Evolutionary conservation across 2,888 invertebrate genomes (phyloP), one percentile per base, ranked within the genome.

Genomic region (Yponomeuta cagnagella): DNA sequence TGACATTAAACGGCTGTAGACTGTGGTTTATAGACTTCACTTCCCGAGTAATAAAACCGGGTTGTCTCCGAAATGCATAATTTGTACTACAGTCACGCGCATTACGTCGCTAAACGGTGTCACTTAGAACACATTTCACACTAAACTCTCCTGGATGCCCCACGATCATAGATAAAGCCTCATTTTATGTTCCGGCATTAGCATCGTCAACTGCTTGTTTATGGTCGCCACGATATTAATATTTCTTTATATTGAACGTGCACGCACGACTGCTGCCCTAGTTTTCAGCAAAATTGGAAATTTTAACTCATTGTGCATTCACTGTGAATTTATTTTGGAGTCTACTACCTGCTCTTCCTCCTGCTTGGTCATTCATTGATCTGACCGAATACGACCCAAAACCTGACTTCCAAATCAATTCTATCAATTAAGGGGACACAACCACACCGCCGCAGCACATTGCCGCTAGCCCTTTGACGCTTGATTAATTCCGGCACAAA

Each of bases 31-130:
- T 90, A 88, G 90, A 90, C 89, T 85, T 89, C 89, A 89, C 90
- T 90, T 90, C 91, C 90, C 86, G 77, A 78, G 88, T 84, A 88
- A 90, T 92, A 91, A 92, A 91, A 88, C 88, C 87, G 86, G 85
- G 87, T 85, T 87, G 90, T 89, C 89, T 84, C 86, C 83, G 81
- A 90, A 90, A 90, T 87, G 91, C 89, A 91, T 90, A 89, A 91
- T 92, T 90, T 88, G 91, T 91, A 91, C 82, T 82, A 82, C 82
- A 88, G 91, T 90, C 91, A 91, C 91, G 90, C 90, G 90, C 86
- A 85, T 86, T 85, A 88, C 83, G 88, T 85, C 89, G 88, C 90
- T 91, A 92, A 91, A 92, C 87, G 90, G 90, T 91, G 90, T 90
- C 89, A 88, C 83, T 84, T 81, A 84, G 87, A 90, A 90, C 88